Conservation (phyloP, 2,113 vertebrate species). For the Catharus fuscescens region DNA sequence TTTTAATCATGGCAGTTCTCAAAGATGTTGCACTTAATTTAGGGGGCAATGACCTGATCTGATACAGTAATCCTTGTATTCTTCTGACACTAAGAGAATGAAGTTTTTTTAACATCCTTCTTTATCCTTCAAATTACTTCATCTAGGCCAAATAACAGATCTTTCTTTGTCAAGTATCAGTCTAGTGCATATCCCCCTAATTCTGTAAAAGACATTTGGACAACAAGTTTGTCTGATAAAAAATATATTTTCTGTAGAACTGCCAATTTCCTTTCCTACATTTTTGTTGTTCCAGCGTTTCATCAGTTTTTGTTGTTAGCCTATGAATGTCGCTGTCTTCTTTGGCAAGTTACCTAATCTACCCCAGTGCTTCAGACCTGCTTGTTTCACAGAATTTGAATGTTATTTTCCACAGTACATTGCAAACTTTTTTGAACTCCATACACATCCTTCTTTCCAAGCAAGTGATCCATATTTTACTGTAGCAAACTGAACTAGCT, state of each 20-base stretch:
- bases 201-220: background rate
- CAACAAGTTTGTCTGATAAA: background rate
- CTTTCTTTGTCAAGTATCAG: background rate
- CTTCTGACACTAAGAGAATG: background rate
- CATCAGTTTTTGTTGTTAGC: background rate
- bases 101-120: too few species aligned
- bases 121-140: background rate
- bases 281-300: background rate
- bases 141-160: background rate
- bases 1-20: background rate
- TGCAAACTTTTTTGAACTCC: background rate
- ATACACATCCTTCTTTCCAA: background rate
- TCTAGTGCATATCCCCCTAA: background rate
- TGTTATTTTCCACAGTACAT: background rate
- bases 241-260: background rate
- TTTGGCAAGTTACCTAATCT: background rate
- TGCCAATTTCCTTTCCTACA: background rate
- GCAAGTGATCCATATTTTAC: background rate
- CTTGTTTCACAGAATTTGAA: background rate
- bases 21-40: background rate
- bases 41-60: background rate
- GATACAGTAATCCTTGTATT: background rate
- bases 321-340: background rate
- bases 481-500: background rate
- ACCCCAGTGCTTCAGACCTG: background rate